Conservation (phyloP, 2,113 vertebrate genomes). For the Synodontis membranacea region DNA sequence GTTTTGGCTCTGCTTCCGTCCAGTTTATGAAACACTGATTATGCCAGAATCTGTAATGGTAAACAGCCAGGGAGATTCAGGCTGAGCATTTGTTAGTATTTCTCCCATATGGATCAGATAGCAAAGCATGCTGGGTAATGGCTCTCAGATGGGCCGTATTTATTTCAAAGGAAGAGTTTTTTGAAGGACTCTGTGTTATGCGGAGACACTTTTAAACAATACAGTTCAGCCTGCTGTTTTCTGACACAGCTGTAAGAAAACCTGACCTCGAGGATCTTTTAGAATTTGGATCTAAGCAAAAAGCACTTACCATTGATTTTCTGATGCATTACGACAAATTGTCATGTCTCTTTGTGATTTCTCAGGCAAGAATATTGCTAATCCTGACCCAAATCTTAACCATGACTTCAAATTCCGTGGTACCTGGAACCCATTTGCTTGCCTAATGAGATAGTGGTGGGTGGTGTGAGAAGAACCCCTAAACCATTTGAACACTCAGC, state of each 20-base stretch:
- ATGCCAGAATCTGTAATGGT: conserved; percentile 50
- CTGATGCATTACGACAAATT: neutral
- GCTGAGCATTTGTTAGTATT: conserved; percentile 48
- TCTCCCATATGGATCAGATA: conserved; percentile 53
- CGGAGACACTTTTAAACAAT: conserved; percentile 25
- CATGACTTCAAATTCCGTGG: conserved; percentile 8
- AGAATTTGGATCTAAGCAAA: neutral
- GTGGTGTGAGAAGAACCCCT: conserved; percentile 11
- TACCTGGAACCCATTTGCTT: conserved; percentile 37
- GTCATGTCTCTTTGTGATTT: neutral
- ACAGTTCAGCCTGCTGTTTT: neutral
- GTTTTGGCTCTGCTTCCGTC: conserved; percentile 29
- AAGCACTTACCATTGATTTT: neutral
- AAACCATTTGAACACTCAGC: conserved; percentile 1
- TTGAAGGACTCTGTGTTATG: conserved; percentile 10
- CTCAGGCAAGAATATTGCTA: neutral
- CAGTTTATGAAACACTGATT: conserved; percentile 56
- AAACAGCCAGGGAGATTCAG: conserved; percentile 50
- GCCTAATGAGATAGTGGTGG: neutral
- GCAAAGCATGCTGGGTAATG: conserved; percentile 51
- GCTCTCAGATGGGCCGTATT: conserved; percentile 52
- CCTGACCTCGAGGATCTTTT: conserved; percentile 4
- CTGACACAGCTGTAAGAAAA: neutral
- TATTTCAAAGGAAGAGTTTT: conserved; percentile 23
- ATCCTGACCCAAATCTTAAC: neutral